These are phyloP conservation scores for Procambarus virginalis DNA, from an alignment of 1,140 invertebrate genomes.

Conservation along the genomic window DNA sequence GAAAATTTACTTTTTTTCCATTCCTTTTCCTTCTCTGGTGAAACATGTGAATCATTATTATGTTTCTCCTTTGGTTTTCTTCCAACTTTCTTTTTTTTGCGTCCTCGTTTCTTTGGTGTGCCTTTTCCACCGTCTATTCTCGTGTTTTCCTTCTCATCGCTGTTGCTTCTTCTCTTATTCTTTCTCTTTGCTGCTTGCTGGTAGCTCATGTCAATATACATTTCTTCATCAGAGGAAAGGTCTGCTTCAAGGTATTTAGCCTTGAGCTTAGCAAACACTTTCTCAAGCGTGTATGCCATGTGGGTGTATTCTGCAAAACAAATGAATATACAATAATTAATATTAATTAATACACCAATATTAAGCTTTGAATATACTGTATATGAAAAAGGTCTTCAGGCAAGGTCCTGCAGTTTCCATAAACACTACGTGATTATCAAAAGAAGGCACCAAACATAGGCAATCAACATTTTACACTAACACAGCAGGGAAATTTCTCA, in stretches of 20 bases:
- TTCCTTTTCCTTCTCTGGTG: slow-evolving; percentile 31
- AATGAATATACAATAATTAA: neutral
- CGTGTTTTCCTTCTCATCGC: slow-evolving; percentile 66
- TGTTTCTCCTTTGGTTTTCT: slow-evolving; percentile 67
- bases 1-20: slow-evolving; percentile 50
- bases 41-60: slow-evolving; percentile 10
- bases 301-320: slow-evolving; percentile 85
- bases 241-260: slow-evolving; percentile 87
- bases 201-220: slow-evolving; percentile 72
- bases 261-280: slow-evolving; percentile 85
- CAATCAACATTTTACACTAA: no score
- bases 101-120: slow-evolving; percentile 50
- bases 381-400: no score
- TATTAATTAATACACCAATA: no score
- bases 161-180: slow-evolving; percentile 63
- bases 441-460: no score
- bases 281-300: slow-evolving; percentile 88
- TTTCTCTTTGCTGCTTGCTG: slow-evolving; percentile 67
- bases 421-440: no score
- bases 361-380: no score
- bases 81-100: slow-evolving; percentile 68
- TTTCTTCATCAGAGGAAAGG: slow-evolving; percentile 82
- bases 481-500: no score
- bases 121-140: slow-evolving; percentile 48
- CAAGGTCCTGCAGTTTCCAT: no score